Conservation (phyloP, 2,113 vertebrate species). For the Vireo altiloquus region DNA sequence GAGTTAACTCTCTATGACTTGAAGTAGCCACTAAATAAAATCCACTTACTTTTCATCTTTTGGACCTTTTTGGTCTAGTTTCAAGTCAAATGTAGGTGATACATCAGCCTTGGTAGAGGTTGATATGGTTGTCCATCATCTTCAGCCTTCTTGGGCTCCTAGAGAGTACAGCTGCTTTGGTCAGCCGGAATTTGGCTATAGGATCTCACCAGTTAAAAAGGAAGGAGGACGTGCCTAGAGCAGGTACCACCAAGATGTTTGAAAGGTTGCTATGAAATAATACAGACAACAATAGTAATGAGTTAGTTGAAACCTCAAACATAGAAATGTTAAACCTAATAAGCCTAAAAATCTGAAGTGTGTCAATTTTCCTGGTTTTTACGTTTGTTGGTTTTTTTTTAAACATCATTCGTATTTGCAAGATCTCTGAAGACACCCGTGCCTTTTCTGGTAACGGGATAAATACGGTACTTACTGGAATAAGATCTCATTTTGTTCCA, state of each 20-base stretch:
- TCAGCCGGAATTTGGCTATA: neutral
- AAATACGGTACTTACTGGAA: neutral
- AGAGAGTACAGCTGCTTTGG: neutral
- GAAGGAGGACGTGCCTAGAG: neutral
- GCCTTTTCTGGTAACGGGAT: conserved; percentile 2
- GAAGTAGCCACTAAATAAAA: neutral
- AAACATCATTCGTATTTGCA: neutral
- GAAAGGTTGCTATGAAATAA: neutral
- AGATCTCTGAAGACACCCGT: neutral
- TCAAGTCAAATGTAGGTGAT: neutral
- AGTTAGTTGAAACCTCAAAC: neutral
- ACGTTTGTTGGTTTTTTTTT: neutral
- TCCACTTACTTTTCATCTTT: neutral
- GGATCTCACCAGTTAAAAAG: neutral
- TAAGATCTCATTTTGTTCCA: neutral
- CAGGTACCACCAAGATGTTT: neutral
- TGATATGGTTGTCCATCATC: neutral
- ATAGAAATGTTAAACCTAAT: neutral
- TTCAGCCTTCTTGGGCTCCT: neutral
- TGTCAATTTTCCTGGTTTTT: neutral
- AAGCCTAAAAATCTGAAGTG: neutral
- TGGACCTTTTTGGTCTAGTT: neutral
- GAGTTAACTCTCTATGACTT: neutral
- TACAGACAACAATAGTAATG: neutral
- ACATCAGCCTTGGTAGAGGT: neutral